phyloP scores from a whole-genome alignment of 1,140 invertebrate species.

The Leptonema lineaticorne region DNA sequence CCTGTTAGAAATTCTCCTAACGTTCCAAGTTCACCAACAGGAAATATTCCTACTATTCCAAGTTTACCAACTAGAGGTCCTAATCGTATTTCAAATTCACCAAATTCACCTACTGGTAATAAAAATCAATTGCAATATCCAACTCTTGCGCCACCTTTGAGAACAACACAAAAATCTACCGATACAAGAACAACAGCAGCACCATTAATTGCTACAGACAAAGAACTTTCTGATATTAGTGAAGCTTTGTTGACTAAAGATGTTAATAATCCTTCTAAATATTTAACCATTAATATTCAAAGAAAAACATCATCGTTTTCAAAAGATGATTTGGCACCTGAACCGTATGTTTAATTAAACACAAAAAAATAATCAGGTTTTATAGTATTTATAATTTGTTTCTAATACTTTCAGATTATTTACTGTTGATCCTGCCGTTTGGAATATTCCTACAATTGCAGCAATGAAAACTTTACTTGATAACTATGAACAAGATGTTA shows the following conservation, averaged over 20 bases:
- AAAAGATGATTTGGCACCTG: conserved; percentile 67
- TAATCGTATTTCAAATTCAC: not conserved
- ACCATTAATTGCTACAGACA: conserved; percentile 54
- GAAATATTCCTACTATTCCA: not conserved
- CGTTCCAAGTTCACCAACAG: not conserved
- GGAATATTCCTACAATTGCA: conserved; percentile 65
- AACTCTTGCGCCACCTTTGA: conserved; percentile 37
- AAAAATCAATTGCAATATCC: not conserved
- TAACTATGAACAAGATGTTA: conserved; percentile 74
- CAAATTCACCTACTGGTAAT: not conserved
- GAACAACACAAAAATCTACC: conserved; percentile 43
- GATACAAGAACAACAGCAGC: conserved; percentile 49
- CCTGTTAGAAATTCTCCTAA: not conserved
- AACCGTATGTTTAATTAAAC: conserved; percentile 66
- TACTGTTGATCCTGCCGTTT: conserved; percentile 58
- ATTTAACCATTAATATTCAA: conserved; percentile 70
- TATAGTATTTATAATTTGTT: not conserved
- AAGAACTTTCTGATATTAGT: conserved; percentile 66
- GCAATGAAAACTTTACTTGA: conserved; percentile 69
- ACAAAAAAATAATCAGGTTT: not conserved
- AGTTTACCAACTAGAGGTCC: not conserved
- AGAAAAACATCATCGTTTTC: conserved; percentile 67
- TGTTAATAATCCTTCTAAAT: conserved; percentile 66
- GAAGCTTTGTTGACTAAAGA: conserved; percentile 73
- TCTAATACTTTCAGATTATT: conserved; percentile 57